Conservation (phyloP, 2,113 vertebrate genomes). For the Otis tarda region DNA sequence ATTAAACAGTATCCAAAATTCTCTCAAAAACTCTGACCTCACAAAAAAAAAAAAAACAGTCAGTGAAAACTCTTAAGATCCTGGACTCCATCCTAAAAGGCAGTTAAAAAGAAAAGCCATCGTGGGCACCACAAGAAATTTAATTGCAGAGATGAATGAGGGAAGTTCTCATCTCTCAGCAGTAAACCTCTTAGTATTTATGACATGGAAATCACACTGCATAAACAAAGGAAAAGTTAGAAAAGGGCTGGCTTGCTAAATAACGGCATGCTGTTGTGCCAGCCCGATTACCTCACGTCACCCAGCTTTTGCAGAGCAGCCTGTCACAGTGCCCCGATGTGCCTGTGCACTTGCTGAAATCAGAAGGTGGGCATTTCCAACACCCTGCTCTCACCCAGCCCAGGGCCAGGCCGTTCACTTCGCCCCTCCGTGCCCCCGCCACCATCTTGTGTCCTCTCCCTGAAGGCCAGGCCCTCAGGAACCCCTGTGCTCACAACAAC, state of each 20-base stretch:
- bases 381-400: background rate
- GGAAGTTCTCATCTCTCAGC: slow-evolving; percentile 66
- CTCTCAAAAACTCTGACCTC: slow-evolving; percentile 51
- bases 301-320: background rate
- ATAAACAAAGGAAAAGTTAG: slow-evolving; percentile 67
- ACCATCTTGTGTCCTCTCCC: background rate
- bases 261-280: slow-evolving; percentile 51
- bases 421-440: no score
- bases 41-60: slow-evolving; percentile 50
- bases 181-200: slow-evolving; percentile 75
- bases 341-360: background rate
- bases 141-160: slow-evolving; percentile 72
- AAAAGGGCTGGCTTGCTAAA: slow-evolving; percentile 52
- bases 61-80: slow-evolving; percentile 63
- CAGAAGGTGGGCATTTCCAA: background rate
- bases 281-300: slow-evolving; percentile 48
- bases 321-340: background rate
- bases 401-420: background rate
- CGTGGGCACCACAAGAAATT: slow-evolving; percentile 24
- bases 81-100: slow-evolving; percentile 71
- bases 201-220: slow-evolving; percentile 69
- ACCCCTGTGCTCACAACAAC: background rate
- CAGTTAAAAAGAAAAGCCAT: slow-evolving; percentile 66
- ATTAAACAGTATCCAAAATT: slow-evolving; percentile 18
- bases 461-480: background rate